Evolutionary conservation across 2,797 vertebrate genomes (phyloP).

Genomic region (Sebastes nivosus): DNA sequence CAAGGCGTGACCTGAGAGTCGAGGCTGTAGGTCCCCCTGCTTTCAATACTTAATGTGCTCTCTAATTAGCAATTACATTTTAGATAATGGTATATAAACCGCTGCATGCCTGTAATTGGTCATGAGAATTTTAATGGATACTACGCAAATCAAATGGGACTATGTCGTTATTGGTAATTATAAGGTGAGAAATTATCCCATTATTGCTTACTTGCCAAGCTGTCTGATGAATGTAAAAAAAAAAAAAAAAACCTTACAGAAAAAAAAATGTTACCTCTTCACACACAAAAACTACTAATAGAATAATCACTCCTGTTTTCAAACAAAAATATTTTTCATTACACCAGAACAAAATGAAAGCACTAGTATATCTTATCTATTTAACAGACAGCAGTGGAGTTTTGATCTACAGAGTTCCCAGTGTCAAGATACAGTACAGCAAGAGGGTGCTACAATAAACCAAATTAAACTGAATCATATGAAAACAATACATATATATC

Average conservation of each 20-base stretch:
- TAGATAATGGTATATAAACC: conserved; percentile 52
- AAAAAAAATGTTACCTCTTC: conserved; percentile 55
- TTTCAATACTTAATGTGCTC: conserved; percentile 50
- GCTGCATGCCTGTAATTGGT: conserved; percentile 42
- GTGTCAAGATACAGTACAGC: conserved; percentile 81
- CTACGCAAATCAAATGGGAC: conserved; percentile 53
- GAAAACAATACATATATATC: conserved; percentile 67
- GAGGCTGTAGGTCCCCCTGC: conserved; percentile 57
- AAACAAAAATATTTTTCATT: conserved; percentile 62
- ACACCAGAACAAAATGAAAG: conserved; percentile 69
- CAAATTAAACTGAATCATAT: conserved; percentile 67
- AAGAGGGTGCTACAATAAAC: conserved; percentile 75
- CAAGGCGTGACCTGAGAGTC: conserved; percentile 65
- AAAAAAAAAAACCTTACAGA: neutral
- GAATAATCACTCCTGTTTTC: conserved; percentile 54
- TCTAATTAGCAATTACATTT: conserved; percentile 61
- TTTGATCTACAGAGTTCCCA: conserved; percentile 75
- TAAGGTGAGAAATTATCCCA: conserved; percentile 36
- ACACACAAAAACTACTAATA: conserved; percentile 58
- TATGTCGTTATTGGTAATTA: conserved; percentile 50
- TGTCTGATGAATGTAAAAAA: conserved; percentile 47
- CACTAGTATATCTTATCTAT: conserved; percentile 67
- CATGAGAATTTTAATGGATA: conserved; percentile 45
- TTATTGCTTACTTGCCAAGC: conserved; percentile 70
- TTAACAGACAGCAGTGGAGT: conserved; percentile 76